phyloP scores from a whole-genome alignment of 2,113 vertebrate genomes.

The Leptobrachium ailaonicum region DNA sequence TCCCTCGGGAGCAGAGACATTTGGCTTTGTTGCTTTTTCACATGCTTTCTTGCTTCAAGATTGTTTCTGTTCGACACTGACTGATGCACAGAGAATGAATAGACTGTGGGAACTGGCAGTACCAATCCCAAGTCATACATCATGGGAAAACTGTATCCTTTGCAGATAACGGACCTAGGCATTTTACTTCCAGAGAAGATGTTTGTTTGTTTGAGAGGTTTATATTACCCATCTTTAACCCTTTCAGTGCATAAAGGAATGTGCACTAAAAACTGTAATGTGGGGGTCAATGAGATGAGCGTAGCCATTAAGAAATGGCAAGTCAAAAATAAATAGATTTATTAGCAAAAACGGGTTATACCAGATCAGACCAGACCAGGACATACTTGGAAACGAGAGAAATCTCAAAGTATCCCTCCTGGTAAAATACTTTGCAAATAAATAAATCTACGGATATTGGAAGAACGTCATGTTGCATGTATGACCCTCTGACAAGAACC shows the following conservation, averaged over 20 bases:
- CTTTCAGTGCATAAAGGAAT: neutral
- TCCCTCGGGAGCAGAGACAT: conserved; percentile 72
- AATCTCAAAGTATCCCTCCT: too few relatives aligned
- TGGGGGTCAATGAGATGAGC: too few relatives aligned
- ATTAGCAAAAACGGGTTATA: too few relatives aligned
- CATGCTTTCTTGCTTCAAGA: conserved; percentile 78
- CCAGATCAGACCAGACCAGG: too few relatives aligned
- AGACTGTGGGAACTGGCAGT: conserved; percentile 80
- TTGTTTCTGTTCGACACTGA: conserved; percentile 75
- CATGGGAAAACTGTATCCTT: conserved; percentile 64
- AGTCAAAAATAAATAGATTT: too few relatives aligned
- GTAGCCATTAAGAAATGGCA: too few relatives aligned
- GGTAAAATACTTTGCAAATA: too few relatives aligned
- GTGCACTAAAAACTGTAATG: too few relatives aligned
- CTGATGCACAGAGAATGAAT: conserved; percentile 76
- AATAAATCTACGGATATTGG: too few relatives aligned
- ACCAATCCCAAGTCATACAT: conserved; percentile 63
- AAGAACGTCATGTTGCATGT: too few relatives aligned
- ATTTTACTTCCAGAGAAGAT: neutral
- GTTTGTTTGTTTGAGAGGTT: neutral
- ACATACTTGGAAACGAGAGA: too few relatives aligned
- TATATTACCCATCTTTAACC: neutral
- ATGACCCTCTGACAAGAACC: too few relatives aligned
- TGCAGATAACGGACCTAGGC: conserved; percentile 44
- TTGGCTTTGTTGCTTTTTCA: conserved; percentile 75